A percentile compares a stretch with the other conserved stretches of the same genome.
phyloP scores from a whole-genome alignment of 92 coral and sea anemone genomes.

The Bergia sp. region DNA sequence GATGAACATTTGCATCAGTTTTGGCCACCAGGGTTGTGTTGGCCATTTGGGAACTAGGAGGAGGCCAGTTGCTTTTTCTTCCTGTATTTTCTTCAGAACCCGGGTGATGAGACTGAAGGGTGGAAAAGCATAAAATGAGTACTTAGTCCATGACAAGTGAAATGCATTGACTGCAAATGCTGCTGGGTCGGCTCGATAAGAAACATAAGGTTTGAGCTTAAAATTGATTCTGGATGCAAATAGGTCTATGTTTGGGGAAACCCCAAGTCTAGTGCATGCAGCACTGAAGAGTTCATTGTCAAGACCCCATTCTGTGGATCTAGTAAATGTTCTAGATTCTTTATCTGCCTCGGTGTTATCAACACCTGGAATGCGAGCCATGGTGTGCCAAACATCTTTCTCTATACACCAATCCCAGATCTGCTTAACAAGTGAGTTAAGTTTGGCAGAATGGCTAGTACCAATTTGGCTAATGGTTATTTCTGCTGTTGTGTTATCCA shows the following conservation, averaged over 20 bases:
- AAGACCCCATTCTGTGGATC: not conserved
- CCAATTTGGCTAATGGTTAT: too few species aligned
- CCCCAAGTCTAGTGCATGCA: not conserved
- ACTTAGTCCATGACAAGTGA: conserved; percentile 9
- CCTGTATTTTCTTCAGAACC: conserved; percentile 51
- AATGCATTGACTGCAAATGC: conserved; percentile 24
- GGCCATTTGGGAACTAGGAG: conserved; percentile 51
- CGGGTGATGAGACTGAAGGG: conserved; percentile 43
- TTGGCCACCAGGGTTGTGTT: conserved; percentile 55
- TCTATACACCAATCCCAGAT: conserved; percentile 45
- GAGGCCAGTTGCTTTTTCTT: conserved; percentile 51
- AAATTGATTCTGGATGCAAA: conserved; percentile 26
- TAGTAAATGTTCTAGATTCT: not conserved
- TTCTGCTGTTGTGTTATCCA: too few species aligned
- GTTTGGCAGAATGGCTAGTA: too few species aligned
- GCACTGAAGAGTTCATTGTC: not conserved
- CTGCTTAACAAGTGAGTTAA: not conserved
- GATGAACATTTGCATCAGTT: conserved; percentile 46
- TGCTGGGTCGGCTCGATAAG: conserved; percentile 2
- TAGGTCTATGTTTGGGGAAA: conserved; percentile 26
- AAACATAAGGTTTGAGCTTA: not conserved
- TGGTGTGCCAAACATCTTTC: not conserved
- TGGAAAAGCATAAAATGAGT: conserved; percentile 49
- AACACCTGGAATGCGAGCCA: not conserved
- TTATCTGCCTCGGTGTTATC: conserved; percentile 33